phyloP scores from a whole-genome alignment of 2,888 invertebrate genomes.

The Patella caerulea region DNA sequence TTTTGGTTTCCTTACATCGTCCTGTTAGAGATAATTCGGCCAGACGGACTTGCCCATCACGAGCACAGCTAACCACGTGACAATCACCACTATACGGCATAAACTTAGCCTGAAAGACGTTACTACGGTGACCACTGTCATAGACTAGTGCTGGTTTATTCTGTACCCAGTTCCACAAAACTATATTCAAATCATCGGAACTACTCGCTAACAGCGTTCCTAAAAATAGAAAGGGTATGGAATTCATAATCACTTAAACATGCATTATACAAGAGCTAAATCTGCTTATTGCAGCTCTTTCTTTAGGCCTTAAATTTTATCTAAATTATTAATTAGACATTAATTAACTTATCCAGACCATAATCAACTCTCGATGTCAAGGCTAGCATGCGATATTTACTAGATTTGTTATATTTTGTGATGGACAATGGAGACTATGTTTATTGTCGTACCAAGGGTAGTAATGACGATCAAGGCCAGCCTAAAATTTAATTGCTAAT shows the following conservation, averaged over 20 bases:
- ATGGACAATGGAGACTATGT: no score
- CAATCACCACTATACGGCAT: slow-evolving; percentile 84
- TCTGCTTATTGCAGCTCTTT: no score
- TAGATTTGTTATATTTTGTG: neutral
- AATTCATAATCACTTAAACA: no score
- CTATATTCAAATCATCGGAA: slow-evolving; percentile 89
- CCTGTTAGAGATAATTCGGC: slow-evolving; percentile 75
- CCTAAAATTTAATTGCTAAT: no score
- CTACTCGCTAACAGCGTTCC: slow-evolving; percentile 86
- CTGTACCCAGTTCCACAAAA: slow-evolving; percentile 92
- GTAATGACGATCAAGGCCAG: no score
- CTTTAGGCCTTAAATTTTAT: no score
- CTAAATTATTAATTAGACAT: no score
- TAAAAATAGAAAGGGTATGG: slow-evolving; percentile 27
- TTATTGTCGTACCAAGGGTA: no score
- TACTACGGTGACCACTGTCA: slow-evolving; percentile 86
- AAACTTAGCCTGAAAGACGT: slow-evolving; percentile 93
- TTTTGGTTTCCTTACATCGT: slow-evolving; percentile 76
- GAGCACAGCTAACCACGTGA: slow-evolving; percentile 88
- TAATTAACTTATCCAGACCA: no score
- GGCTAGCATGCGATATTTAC: no score
- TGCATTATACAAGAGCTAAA: no score
- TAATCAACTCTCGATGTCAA: no score
- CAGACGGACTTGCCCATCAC: slow-evolving; percentile 87
- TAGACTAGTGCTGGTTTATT: slow-evolving; percentile 79